These are phyloP conservation scores for Triplophysa bombifrons DNA, from an alignment of 2,797 vertebrate species.

Conservation along the genomic window DNA sequence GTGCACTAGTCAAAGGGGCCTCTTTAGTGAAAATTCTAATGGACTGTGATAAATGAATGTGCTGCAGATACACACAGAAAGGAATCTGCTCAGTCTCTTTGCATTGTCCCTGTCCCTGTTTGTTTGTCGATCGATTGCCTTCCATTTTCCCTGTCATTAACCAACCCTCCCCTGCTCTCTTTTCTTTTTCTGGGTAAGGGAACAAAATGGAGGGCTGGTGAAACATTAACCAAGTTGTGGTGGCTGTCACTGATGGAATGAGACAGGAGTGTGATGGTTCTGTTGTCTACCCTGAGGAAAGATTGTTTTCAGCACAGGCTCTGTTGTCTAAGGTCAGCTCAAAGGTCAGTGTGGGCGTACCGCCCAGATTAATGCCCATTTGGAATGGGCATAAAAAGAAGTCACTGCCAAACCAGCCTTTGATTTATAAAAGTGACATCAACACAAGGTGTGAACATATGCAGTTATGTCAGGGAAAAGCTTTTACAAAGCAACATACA, in stretches of 20 bases:
- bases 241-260: conserved; percentile 74
- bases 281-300: conserved; percentile 69
- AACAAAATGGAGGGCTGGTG: conserved; percentile 61
- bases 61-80: conserved; percentile 66
- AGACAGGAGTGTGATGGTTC: conserved; percentile 69
- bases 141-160: conserved; percentile 72
- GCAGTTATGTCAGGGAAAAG: not conserved
- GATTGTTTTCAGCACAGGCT: conserved; percentile 73
- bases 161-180: conserved; percentile 59
- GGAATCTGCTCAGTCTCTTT: conserved; percentile 51
- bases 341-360: conserved; percentile 69
- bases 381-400: conserved; percentile 35
- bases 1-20: not conserved
- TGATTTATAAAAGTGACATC: conserved; percentile 55
- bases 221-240: conserved; percentile 77
- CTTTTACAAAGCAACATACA: not conserved
- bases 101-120: conserved; percentile 63
- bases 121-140: conserved; percentile 74
- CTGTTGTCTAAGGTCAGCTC: conserved; percentile 68
- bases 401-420: conserved; percentile 50
- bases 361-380: conserved; percentile 55
- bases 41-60: conserved; percentile 66
- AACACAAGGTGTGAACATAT: conserved; percentile 51
- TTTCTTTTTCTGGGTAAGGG: conserved; percentile 44
- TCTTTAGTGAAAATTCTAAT: conserved; percentile 46